Evolutionary conservation across 2,113 vertebrate species (phyloP).

Genomic region (Oncorhynchus gorbuscha): DNA sequence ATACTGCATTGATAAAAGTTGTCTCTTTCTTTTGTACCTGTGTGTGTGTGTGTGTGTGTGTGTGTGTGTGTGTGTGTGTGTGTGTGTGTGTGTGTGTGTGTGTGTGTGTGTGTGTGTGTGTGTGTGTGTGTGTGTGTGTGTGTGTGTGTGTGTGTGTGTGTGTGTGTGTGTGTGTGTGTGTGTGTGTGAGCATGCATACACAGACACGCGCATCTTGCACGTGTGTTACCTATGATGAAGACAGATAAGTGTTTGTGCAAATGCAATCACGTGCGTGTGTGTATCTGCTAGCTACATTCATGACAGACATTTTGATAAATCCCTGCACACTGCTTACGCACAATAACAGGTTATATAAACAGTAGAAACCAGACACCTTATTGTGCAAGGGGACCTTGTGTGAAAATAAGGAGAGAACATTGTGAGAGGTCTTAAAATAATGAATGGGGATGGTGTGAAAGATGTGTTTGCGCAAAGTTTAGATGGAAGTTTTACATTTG

Average conservation of each 20-base stretch:
- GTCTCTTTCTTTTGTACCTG: not conserved
- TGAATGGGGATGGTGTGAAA: constrained; percentile 37
- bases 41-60: not conserved
- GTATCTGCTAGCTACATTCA: not conserved
- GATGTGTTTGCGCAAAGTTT: constrained; percentile 50
- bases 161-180: not conserved
- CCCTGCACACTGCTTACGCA: constrained; percentile 34
- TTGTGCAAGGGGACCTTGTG: constrained; percentile 50
- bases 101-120: not conserved
- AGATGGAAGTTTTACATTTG: constrained; percentile 47
- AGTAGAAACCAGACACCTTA: constrained; percentile 47
- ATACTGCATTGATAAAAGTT: too few species aligned
- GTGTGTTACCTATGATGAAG: too few species aligned
- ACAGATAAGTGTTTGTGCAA: not conserved
- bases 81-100: not conserved
- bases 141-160: not conserved
- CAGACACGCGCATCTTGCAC: too few species aligned
- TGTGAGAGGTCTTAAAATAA: constrained; percentile 46
- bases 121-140: not conserved
- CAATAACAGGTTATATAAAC: constrained; percentile 51
- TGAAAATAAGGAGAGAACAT: constrained; percentile 51
- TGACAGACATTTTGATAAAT: constrained; percentile 16
- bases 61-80: not conserved
- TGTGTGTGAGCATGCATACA: not conserved
- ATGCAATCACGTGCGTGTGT: not conserved